Evolutionary conservation across 2,888 invertebrate species (phyloP), one percentile per base, ranked within the genome.

Genomic region (Leptopilina drosophilae): DNA sequence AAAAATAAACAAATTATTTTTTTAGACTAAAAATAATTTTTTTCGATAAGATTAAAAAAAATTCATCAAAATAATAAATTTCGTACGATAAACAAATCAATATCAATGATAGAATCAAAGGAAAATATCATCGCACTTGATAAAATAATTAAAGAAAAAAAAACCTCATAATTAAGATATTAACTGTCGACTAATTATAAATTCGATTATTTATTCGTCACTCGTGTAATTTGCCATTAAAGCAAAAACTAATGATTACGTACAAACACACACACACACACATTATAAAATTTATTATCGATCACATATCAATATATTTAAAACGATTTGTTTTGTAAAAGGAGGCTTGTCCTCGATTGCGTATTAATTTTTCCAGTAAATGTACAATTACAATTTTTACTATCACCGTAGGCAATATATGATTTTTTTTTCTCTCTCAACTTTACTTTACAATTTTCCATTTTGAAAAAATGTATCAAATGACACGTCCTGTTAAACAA

Each of bases 321-420:
- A 26, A 7, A 40, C 20, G 62, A 59, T 59, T 26, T 26, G 11
- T 33, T 49, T n/a, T 64, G 26, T 56, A 56, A 33, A 73, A 33
- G 33, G 56, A 73, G 73, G 26, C 56, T 14, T 73, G 73, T 73
- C 56, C 73, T 73, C 56, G 73, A 73, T 73, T 49, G n/a, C 26
- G 26, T 56, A 73, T 56, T 73, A 7, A 73, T 73, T 56, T 20
- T 20, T 56, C 73, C 5, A 73, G 49, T 33, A 53, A 53, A 49
- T 26, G 42, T 20, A 14, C 33, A 33, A 33, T 56, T 53, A 53
- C 26, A 7, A 53, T 33, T 26, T 33, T 73, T 69, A 53, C 26
- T n/a, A 33, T 56, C 56, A 49, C 12, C 56, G 6, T 49, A 46
- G 14, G 12, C 8, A 14, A 20, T 33, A 33, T 53, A 4, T 69